Evolutionary conservation across 2,888 invertebrate species (phyloP).

Genomic region (Merodon equestris): DNA sequence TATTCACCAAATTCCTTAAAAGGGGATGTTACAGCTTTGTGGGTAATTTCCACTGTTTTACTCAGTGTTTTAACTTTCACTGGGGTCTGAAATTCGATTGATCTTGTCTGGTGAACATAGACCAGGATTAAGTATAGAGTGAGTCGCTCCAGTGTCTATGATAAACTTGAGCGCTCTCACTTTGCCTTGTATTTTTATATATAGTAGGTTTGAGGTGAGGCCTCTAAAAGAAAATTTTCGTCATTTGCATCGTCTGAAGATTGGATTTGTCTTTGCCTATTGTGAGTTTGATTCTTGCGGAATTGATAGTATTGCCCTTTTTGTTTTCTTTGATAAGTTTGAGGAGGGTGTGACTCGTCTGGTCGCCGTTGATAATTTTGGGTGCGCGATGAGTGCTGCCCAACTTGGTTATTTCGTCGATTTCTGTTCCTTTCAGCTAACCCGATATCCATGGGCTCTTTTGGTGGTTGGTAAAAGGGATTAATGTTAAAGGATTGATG

Average conservation of each 20-base stretch:
- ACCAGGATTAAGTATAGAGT: conserved; percentile 4
- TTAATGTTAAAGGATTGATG: no score
- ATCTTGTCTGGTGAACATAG: neutral
- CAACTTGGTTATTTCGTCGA: no score
- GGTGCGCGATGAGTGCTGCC: no score
- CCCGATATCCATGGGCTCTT: no score
- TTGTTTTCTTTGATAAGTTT: neutral
- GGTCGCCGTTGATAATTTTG: no score
- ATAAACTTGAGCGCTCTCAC: conserved; percentile 4
- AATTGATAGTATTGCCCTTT: neutral
- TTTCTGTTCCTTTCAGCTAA: no score
- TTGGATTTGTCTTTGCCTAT: conserved; percentile 4
- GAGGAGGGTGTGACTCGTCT: no score
- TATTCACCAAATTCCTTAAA: conserved; percentile 7
- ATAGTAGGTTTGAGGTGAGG: no score
- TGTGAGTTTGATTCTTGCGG: neutral
- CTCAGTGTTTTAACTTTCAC: neutral
- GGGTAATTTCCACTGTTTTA: neutral
- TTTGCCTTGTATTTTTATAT: neutral
- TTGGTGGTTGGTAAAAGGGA: no score
- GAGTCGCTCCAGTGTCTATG: conserved; percentile 14
- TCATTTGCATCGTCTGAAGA: neutral
- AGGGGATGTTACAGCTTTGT: conserved; percentile 6
- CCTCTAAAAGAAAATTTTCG: no score
- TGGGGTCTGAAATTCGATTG: neutral